Conservation (phyloP, 2,113 vertebrate genomes). For the Ceyx cyanopectus region DNA sequence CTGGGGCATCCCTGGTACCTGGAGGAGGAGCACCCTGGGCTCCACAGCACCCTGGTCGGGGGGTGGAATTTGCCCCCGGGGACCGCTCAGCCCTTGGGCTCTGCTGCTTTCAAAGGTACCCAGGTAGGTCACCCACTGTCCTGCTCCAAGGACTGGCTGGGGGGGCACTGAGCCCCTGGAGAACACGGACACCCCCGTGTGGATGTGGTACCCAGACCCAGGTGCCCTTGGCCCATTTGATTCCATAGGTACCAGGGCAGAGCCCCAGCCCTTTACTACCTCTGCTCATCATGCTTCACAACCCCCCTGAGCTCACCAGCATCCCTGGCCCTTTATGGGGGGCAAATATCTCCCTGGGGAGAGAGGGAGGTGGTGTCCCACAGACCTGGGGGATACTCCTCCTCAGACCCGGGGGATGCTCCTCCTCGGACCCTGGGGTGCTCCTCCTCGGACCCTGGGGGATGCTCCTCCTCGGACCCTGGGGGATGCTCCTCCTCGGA, state of each 20-base stretch:
- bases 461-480: not conserved
- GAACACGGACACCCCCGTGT: rapidly evolving
- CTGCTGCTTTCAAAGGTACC: not conserved
- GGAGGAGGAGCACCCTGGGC: rapidly evolving
- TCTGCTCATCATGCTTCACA: not conserved
- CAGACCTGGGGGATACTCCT: not conserved
- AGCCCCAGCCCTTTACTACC: not conserved
- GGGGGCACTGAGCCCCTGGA: rapidly evolving
- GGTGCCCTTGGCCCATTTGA: rapidly evolving
- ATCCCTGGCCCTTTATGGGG: not conserved
- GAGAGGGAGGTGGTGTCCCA: too few species aligned
- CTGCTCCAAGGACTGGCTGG: not conserved
- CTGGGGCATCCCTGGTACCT: not conserved
- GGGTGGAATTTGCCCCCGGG: rapidly evolving
- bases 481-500: rapidly evolving
- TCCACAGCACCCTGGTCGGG: not conserved
- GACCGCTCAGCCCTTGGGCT: rapidly evolving
- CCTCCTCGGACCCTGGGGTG: too few species aligned
- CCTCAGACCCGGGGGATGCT: not conserved
- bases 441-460: not conserved
- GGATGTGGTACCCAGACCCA: not conserved
- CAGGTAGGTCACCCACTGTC: rapidly evolving
- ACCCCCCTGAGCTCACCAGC: not conserved
- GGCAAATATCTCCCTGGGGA: not conserved
- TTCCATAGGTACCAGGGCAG: not conserved